Base-by-base conservation (phyloP, 2,797 vertebrate genomes). In the Decapterus maruadsi region DNA sequence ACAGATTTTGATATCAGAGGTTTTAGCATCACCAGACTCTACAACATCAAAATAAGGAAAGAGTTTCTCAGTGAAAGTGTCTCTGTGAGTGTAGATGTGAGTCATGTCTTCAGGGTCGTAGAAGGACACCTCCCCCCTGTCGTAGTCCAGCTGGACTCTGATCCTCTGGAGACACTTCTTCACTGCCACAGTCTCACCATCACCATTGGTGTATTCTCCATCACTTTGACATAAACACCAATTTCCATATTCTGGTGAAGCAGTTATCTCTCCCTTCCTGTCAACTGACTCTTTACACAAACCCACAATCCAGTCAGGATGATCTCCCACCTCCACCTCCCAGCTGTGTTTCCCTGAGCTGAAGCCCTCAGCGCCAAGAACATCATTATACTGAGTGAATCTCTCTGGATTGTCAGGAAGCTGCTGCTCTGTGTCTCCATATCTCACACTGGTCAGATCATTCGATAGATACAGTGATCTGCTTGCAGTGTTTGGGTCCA, bases 401-500 rank as follows among this genome's bases (percentile, higher is more conserved):
- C 26, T 26, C 26, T 26, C 26, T 26, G 26, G 26, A 40, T 40
- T 40, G 38, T 40, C 38, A 40, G 38, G 38, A 11, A 40, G 63
- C 69, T 80, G 51, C 53, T 74, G 58, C 0, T 6, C 0, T 57
- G 13, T 48, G 31, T 45, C 34, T 45, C 51, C 53, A 22, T 0
- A 0, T 56, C 62, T 81, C 34, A 87, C 67, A 59, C 76, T 85
- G 65, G 70, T 83, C 68, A 88, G 69, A 59, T 79, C 79, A 63
- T 84, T 55, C 29, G 88, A 83, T 60, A 87, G 46, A 58, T 14
- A 2, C 40, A 1, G 12, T 0, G 2, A 0, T 2, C 0, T 20
- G n/a, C n/a, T n/a, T n/a, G 74, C 83, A 55, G 72, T 78, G 67
- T 76, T 86, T 55, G 85, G 77, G 45, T 89, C 80, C 66, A 85